A percentile compares a stretch with the other conserved stretches of the same genome.
Conservation (phyloP, 2,113 vertebrate species). For the Mirounga angustirostris region DNA sequence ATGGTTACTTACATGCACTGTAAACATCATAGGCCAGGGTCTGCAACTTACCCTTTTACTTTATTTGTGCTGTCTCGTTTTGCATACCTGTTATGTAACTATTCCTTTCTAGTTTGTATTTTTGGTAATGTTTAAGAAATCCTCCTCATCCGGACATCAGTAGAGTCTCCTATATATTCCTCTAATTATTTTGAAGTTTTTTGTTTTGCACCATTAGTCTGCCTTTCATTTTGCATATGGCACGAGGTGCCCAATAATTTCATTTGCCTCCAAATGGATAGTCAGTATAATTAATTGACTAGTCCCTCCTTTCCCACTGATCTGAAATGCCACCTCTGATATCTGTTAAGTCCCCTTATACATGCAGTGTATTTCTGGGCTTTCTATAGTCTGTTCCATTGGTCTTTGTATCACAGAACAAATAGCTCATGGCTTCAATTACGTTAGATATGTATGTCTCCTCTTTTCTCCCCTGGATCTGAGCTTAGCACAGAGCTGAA, state of each 20-base stretch:
- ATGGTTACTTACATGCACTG: accelerated
- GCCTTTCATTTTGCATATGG: neutral
- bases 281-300: neutral
- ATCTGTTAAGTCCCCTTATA: neutral
- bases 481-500: neutral
- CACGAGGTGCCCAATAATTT: accelerated
- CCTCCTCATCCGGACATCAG: neutral
- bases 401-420: neutral
- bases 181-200: neutral
- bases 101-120: neutral
- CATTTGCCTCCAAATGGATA: neutral
- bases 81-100: neutral
- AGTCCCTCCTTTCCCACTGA: neutral
- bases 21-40: neutral
- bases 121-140: neutral
- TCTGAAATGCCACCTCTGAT: neutral
- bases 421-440: neutral
- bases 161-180: neutral
- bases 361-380: neutral
- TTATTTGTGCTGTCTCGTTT: neutral
- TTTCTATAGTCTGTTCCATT: neutral
- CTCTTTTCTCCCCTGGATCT: neutral
- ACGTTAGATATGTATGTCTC: neutral
- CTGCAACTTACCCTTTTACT: neutral
- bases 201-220: neutral